Base-by-base conservation (phyloP, 2,797 vertebrate genomes). In the Distichodus sexfasciatus region DNA sequence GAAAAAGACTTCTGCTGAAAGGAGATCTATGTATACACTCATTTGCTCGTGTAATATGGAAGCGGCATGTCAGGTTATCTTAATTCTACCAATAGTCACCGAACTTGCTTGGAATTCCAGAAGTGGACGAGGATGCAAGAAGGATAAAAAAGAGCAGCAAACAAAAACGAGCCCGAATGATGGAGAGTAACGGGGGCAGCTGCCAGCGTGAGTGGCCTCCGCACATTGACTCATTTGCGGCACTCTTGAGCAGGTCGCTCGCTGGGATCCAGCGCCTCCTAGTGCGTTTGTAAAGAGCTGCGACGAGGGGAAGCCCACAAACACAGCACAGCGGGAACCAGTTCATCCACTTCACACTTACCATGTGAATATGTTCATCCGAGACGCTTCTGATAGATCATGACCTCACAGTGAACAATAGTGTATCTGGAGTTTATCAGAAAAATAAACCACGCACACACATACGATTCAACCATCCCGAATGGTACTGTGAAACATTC, bases 141-240 rank as follows among this genome's bases (percentile, higher is more conserved):
- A n/a, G n/a, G 60, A 43, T 38, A 48, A 14, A 72, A 75, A 53
- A 51, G 69, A 75, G 66, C 72, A 89, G 81, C 83, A 84, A 84
- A 87, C 87, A 55, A 65, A 64, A 83, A 84, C 77, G 76, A 80
- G 87, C 81, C 83, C 86, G 86, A 88, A 88, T 84, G 85, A 87
- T 73, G 76, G 69, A 66, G 74, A 64, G 78, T 68, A 44, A 67
- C 26, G 61, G 2, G 61, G 53, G 66, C 21, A 44, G 65, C 26
- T 29, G 65, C 60, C 54, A 60, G 71, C 41, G 17, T 35, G 76
- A 76, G 74, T 46, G 73, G 71, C 72, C 79, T 79, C 81, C 78
- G 79, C 81, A 66, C 75, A 74, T 75, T 81, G 79, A 82, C 78
- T 84, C 80, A 75, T 79, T 75, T 67, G 78, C 74, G 64, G 74